These are phyloP conservation scores for Buphagus erythrorhynchus DNA, from an alignment of 2,797 vertebrate genomes.

Conservation along the genomic window DNA sequence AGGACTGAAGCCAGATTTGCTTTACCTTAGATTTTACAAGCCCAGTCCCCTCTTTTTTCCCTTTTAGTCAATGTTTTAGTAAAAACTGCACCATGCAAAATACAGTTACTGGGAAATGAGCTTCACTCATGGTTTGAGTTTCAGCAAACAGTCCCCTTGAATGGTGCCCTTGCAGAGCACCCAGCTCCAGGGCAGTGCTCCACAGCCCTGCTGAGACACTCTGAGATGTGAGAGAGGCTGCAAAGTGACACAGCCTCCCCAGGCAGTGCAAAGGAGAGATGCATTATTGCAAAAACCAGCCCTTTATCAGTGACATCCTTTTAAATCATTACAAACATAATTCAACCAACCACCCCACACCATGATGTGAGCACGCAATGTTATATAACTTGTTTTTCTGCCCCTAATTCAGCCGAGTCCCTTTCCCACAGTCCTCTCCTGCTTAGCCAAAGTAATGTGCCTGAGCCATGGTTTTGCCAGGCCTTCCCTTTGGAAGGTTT, in stretches of 20 bases:
- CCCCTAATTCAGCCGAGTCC: no score
- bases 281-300: neutral
- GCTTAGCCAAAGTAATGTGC: neutral
- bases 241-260: neutral
- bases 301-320: rapidly evolving
- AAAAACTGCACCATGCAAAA: neutral
- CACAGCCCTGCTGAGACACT: neutral
- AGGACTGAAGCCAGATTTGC: no score
- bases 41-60: neutral
- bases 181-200: neutral
- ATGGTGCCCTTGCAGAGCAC: neutral
- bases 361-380: rapidly evolving
- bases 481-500: neutral
- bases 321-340: no score
- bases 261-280: neutral
- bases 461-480: no score
- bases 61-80: neutral
- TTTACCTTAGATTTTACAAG: neutral
- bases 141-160: neutral
- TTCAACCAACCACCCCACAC: neutral
- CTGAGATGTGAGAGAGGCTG: neutral
- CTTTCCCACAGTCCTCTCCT: neutral
- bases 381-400: neutral
- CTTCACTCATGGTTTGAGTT: no score
- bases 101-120: neutral